Percentiles rank a stretch among this genome's conserved stretches.
Conservation (phyloP, 2,888 invertebrate genomes). For the Limnephilus marmoratus region DNA sequence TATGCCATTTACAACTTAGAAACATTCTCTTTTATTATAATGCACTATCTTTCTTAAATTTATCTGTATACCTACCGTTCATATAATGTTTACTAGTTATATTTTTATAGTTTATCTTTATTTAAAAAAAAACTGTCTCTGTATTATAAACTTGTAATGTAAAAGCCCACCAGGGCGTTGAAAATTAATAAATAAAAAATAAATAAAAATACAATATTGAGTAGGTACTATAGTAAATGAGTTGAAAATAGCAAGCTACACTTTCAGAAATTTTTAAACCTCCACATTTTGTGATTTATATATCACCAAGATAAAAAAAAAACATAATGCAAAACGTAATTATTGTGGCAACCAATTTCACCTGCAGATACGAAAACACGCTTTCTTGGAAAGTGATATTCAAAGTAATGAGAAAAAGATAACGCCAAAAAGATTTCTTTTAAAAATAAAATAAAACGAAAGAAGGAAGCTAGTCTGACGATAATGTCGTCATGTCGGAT, state of each 20-base stretch:
- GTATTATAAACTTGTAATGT: too few species aligned
- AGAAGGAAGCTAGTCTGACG: neutral
- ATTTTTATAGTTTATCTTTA: too few species aligned
- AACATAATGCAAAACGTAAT: neutral
- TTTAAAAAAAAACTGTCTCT: too few species aligned
- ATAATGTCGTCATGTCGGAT: neutral
- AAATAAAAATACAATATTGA: too few species aligned
- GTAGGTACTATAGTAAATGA: neutral
- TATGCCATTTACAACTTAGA: too few species aligned
- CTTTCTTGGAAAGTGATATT: neutral
- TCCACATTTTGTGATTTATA: neutral
- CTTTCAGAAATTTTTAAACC: neutral
- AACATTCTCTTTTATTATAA: too few species aligned
- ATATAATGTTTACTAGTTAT: too few species aligned
- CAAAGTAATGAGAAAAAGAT: neutral
- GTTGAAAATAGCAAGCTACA: neutral
- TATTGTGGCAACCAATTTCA: slow-evolving; percentile 1
- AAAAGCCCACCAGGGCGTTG: too few species aligned
- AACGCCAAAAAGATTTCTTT: neutral
- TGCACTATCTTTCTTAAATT: too few species aligned
- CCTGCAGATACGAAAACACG: slow-evolving; percentile 13
- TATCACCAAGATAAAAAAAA: neutral
- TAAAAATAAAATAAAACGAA: neutral
- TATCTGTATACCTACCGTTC: too few species aligned
- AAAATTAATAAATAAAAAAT: too few species aligned